A percentile compares a stretch with the other conserved stretches of the same genome.
phyloP scores from a whole-genome alignment of 2,888 invertebrate species.

The Mantis religiosa region DNA sequence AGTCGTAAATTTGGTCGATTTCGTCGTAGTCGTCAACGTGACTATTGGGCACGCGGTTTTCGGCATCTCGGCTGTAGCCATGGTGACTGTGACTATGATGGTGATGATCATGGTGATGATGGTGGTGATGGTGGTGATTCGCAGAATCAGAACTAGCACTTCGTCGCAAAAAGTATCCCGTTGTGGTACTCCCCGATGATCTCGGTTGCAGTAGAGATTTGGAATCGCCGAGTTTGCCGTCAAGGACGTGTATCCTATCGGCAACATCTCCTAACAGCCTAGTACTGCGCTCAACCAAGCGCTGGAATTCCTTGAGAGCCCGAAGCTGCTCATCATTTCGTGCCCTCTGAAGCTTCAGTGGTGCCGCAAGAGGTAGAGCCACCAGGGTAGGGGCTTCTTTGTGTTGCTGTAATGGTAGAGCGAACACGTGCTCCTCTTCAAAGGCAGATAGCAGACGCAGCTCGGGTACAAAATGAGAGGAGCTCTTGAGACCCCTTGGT shows the following conservation, averaged over 20 bases:
- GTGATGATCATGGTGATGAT: constrained; percentile 40
- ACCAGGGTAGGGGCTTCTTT: constrained; percentile 74
- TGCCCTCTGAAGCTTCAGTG: constrained; percentile 76
- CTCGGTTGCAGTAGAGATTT: constrained; percentile 31
- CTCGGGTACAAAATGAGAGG: constrained; percentile 79
- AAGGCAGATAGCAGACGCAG: constrained; percentile 76
- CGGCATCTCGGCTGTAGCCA: constrained; percentile 58
- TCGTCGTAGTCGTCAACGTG: constrained; percentile 80
- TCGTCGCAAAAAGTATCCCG: constrained; percentile 67
- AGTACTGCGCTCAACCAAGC: constrained; percentile 73
- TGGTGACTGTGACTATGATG: constrained; percentile 47
- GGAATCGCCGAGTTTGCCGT: constrained; percentile 70
- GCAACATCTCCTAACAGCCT: constrained; percentile 70
- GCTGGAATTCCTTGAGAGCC: constrained; percentile 63
- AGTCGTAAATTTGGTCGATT: constrained; percentile 95
- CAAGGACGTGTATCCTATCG: constrained; percentile 75
- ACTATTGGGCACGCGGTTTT: constrained; percentile 53
- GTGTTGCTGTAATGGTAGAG: constrained; percentile 64
- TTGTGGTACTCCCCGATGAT: constrained; percentile 44
- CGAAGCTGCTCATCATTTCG: constrained; percentile 77
- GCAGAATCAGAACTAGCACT: constrained; percentile 75
- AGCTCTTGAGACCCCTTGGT: constrained; percentile 77
- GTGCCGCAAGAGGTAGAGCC: constrained; percentile 79
- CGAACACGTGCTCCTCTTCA: constrained; percentile 83
- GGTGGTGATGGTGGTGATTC: constrained; percentile 40